Percentiles rank a stretch among this genome's conserved stretches.
Evolutionary conservation across 2,888 invertebrate genomes (phyloP).

Genomic region (Sepiola atlantica): DNA sequence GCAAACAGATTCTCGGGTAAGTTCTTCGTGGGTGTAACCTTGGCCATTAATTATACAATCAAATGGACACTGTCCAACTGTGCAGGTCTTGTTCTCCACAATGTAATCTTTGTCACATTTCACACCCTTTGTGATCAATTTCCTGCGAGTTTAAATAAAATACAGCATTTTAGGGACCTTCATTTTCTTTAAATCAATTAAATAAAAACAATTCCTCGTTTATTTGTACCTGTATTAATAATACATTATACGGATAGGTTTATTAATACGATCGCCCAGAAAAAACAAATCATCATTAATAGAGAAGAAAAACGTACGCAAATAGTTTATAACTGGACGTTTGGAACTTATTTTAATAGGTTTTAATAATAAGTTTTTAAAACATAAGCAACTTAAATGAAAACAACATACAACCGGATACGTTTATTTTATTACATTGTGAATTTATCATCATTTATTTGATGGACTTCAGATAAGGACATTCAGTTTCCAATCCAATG

Average conservation of each 20-base stretch:
- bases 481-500: no score
- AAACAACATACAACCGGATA: not conserved
- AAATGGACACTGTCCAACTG: conserved; percentile 37
- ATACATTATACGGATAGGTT: no score
- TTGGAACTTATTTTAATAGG: no score
- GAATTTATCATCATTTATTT: not conserved
- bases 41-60: conserved; percentile 19
- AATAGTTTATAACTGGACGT: not conserved
- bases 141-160: not conserved
- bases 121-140: not conserved
- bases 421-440: not conserved
- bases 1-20: not conserved
- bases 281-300: no score
- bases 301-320: no score
- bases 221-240: no score
- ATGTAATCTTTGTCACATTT: not conserved
- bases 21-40: not conserved
- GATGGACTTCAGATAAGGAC: no score
- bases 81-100: conserved; percentile 32
- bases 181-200: no score
- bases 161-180: not conserved
- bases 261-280: no score
- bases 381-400: not conserved
- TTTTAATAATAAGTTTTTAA: no score
- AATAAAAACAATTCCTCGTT: no score